Base-by-base conservation (phyloP, 2,113 vertebrate genomes). In the Hystrix cristata region DNA sequence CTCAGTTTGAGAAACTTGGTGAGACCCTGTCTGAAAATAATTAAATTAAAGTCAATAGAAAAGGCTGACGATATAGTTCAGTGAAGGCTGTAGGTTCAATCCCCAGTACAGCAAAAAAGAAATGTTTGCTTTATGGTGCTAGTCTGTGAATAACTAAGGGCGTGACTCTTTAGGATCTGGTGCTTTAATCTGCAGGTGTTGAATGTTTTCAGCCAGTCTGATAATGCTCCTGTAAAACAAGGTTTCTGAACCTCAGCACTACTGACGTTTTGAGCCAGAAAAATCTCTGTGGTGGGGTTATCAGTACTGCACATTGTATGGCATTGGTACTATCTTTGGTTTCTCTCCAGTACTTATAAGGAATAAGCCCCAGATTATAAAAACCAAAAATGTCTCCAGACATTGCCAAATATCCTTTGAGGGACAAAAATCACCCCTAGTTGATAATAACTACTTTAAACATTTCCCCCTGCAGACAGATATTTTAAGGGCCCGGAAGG, bases 361-460 rank as follows among this genome's bases (percentile, higher is more conserved):
- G 29, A 87, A 8, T 34, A 87, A 13, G 9, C 9, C 10, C 43
- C 38, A 15, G 34, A 34, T 19, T 57, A 59, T 74, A 38, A 79
- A 59, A 91, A 51, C 4, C 29, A 55, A 80, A 92, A 85, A 21
- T 79, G 4, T 79, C 60, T 88, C 9, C 18, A 72, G 29, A 72
- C 13, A 51, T 69, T 86, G 51, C 18, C 57, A 87, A 29, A 76
- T 90, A 71, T 65, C 5, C 34, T 69, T 48, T 21, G 11, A 29
- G 25, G 48, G 25, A 25, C 23, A 89, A 83, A 25, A 79, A 84
- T 87, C 57, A 91, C 31, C 43, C 27, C 25, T 9, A n/a, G 46
- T 27, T 74, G 60, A 94, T 18, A 93, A 86, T 59, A 11, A 69
- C 7, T n/a, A 25, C 79, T 90, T 76, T 85, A 95, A 96, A 94